Percentiles rank a stretch among this genome's conserved stretches.
phyloP scores from a whole-genome alignment of 2,113 vertebrate genomes.

The Madoqua kirkii region DNA sequence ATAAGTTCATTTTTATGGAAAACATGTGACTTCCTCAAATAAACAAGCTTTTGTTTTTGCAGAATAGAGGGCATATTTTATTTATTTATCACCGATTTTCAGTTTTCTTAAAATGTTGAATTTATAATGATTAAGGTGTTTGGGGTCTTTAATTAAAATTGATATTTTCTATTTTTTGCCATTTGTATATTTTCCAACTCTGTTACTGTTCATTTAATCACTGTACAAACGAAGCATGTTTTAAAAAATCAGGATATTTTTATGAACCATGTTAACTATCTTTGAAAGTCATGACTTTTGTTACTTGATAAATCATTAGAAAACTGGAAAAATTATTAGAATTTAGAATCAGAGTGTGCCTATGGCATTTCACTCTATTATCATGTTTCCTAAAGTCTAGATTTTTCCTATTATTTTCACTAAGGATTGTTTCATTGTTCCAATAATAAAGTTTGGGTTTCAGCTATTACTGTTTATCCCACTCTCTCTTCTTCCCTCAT shows the following conservation, averaged over 20 bases:
- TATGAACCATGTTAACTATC: neutral
- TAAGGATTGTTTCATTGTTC: neutral
- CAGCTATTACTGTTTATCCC: neutral
- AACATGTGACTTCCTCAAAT: neutral
- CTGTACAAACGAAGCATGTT: neutral
- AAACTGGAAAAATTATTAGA: neutral
- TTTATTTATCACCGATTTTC: neutral
- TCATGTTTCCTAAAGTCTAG: neutral
- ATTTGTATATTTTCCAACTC: slow-evolving; percentile 21
- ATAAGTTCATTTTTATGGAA: neutral
- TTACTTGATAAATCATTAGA: neutral
- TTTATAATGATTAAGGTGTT: neutral
- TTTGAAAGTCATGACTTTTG: neutral
- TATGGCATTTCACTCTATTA: neutral
- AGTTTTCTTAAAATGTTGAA: slow-evolving; percentile 1
- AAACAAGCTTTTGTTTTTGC: neutral
- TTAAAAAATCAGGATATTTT: neutral
- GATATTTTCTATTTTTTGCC: neutral
- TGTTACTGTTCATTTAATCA: neutral
- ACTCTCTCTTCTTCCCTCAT: neutral
- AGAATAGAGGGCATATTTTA: neutral
- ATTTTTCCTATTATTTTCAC: neutral
- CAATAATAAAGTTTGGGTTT: neutral
- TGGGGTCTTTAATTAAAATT: neutral
- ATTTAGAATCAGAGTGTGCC: neutral